Evolutionary conservation across 2,113 vertebrate species (phyloP), one percentile per base, ranked within the genome.

Genomic region (Pavo muticus): DNA sequence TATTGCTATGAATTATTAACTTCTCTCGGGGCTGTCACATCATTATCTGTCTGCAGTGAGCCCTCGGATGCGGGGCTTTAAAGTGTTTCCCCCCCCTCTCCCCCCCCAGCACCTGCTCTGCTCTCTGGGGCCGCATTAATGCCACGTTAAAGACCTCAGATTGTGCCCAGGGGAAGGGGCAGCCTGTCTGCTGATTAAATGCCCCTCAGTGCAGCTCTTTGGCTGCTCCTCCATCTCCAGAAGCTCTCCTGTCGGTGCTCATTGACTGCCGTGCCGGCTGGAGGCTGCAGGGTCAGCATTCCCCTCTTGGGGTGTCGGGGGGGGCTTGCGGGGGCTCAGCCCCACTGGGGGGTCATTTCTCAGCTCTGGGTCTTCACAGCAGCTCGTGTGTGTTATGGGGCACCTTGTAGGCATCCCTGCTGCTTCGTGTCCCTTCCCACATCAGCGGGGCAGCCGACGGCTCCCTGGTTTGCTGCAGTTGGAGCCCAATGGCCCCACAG

Each of bases 371-470:
- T 13, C 48, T 30, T 30, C 71, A 14, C 54, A 32, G 48, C 30
- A 14, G 68, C 35, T 24, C 1, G 0, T 0, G 1, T 24, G 65
- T 4, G 1, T 56, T 65, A 13, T 21, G 60, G 24, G 37, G 57
- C 56, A 27, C 42, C 48, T 37, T 7, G 21, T 5, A 9, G 42
- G 10, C 1, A 2, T 42, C 48, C 1, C 42, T 27, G 29, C 4
- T 2, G 16, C 45, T 61, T 35, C 42, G 2, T 52, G 27, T 8
- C 3, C 9, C 52, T 45, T n/a, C 68, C 67, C 60, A 15, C 32
- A 0, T 16, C 3, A 0, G 23, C 20, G 10, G 35, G 25, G 24
- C n/a, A 37, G 39, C 39, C 16, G 5, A 21, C 3, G 42, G 4
- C 37, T 40, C 47, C 30, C 8, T 25, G 29, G 2, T 63, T 76